phyloP scores from a whole-genome alignment of 2,797 vertebrate genomes.

The Crypturellus tataupa region DNA sequence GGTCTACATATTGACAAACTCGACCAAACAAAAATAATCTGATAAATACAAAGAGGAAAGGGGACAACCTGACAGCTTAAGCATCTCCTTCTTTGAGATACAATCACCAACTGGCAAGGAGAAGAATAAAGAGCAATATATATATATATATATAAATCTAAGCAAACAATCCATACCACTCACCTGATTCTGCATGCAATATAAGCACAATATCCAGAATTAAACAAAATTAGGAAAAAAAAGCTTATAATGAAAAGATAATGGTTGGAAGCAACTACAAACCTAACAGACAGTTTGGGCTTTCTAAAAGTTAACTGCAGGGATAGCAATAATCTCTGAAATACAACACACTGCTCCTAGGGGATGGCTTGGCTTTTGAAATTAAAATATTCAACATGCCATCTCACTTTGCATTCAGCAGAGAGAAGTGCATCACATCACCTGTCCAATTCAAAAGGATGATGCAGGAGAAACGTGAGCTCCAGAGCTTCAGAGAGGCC shows the following conservation, averaged over 20 bases:
- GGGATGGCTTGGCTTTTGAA: not conserved
- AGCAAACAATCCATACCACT: not conserved
- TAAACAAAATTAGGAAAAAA: not conserved
- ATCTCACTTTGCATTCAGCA: not conserved
- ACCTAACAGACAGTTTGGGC: not conserved
- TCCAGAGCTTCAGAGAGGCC: not conserved
- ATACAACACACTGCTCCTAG: not conserved
- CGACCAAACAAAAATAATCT: not conserved
- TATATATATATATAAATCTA: not conserved
- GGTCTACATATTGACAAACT: not conserved
- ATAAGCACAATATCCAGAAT: not conserved
- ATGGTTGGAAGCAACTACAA: not conserved
- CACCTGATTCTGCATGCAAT: not conserved
- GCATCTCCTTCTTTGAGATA: not conserved
- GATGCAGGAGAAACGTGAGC: not conserved
- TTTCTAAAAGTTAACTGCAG: not conserved
- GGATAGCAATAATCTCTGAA: not conserved
- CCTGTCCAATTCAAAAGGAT: not conserved
- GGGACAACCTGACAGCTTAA: not conserved
- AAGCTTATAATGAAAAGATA: not conserved
- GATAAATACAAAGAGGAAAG: not conserved
- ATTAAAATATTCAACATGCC: not conserved
- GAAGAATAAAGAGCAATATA: not conserved
- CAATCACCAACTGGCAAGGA: not conserved
- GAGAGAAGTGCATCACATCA: not conserved